phyloP scores from a whole-genome alignment of 2,888 invertebrate genomes.

The Eulithis testata region DNA sequence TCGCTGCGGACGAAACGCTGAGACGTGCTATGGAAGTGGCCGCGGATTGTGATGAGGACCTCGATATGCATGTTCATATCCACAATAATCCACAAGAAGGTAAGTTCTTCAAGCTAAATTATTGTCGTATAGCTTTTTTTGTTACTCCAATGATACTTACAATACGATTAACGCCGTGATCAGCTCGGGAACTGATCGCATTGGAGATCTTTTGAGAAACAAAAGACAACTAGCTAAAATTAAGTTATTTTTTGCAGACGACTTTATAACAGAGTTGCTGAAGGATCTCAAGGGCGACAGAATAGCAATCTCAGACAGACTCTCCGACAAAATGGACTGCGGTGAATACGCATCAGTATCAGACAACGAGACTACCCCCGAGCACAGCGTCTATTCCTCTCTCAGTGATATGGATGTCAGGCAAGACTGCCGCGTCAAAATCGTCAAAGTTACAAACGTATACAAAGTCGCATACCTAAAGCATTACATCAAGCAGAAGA shows the following conservation, averaged over 20 bases:
- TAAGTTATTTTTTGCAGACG: constrained; percentile 52
- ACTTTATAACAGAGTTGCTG: constrained; percentile 62
- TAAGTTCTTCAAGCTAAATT: constrained; percentile 23
- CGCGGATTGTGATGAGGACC: constrained; percentile 46
- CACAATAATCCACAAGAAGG: constrained; percentile 57
- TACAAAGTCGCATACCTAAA: constrained; percentile 75
- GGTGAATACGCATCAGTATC: constrained; percentile 44
- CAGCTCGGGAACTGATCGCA: too few species aligned
- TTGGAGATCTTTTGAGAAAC: too few species aligned
- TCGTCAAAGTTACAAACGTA: constrained; percentile 76
- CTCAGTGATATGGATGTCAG: constrained; percentile 58
- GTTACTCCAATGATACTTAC: too few species aligned
- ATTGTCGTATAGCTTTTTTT: too few species aligned
- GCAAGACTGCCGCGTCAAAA: constrained; percentile 69
- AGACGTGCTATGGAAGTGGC: constrained; percentile 48
- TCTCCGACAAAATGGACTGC: constrained; percentile 51
- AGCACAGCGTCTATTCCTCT: constrained; percentile 61
- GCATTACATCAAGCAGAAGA: constrained; percentile 74
- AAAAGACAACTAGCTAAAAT: too few species aligned
- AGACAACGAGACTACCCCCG: constrained; percentile 42
- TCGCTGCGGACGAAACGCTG: constrained; percentile 59
- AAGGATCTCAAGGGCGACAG: constrained; percentile 62
- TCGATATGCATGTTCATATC: constrained; percentile 43
- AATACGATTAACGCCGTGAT: too few species aligned
- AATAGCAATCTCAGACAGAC: constrained; percentile 46